Base-by-base conservation (phyloP, 2,113 vertebrate species). In the Sinocyclocheilus rhinocerous region DNA sequence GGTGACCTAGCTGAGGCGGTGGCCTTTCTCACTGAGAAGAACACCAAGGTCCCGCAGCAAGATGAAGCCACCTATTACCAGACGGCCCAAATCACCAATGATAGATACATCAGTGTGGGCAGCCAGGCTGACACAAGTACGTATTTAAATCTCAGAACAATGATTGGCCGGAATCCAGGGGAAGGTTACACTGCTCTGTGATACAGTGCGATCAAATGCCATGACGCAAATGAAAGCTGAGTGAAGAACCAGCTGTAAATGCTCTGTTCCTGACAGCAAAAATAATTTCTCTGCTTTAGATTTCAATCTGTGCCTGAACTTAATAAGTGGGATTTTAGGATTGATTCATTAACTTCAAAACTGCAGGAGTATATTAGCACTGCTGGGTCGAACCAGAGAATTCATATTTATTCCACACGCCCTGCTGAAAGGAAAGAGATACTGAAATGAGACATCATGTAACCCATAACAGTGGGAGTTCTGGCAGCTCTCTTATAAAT, bases 81-180 rank as follows among this genome's bases (percentile, higher is more conserved):
- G 91, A 98, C 98, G 10, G 96, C 97, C 0, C 97, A 98, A 91
- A 95, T 96, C 86, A 95, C 96, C 90, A 98, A 96, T 75, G 98
- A 99, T 92, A 92, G 97, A 94, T 99, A 98, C 73, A 99, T 99
- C 95, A 99, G 98, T 1, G 97, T 99, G 93, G 98, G 97, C 92
- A 99, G 97, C 93, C 98, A 99, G 91, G 97, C 98, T 84, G 98
- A 99, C 85, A 96, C 97, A 84, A 99, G 98, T 99, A 95, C 91
- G 98, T 93, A 85, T 87, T 84, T 79, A 59, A 81, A 84, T 78
- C 76, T 83, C 50, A 42, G 69, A 70, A 79, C 75, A 78, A 55
- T 55, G 59, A 50, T 83, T 52, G 75, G 75, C 59, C 20, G 11
- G 12, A 69, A 69, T 77, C 59, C 75, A 78, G 63, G 63, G 55